Conservation (phyloP, 2,888 invertebrate genomes). For the Branchinecta sandiegonensis region DNA sequence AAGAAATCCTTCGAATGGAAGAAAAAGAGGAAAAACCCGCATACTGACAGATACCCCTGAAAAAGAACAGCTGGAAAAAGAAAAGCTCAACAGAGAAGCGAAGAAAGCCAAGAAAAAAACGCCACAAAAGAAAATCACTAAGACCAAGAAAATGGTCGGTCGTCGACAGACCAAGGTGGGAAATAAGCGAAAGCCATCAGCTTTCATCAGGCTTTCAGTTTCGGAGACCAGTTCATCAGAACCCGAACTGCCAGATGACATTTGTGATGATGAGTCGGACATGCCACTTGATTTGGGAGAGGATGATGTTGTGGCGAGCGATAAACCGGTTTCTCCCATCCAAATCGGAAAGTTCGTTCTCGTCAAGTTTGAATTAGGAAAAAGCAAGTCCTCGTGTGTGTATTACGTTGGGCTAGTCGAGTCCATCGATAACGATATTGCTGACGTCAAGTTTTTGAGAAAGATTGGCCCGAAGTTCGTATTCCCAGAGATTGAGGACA, state of each 20-base stretch:
- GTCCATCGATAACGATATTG: slow-evolving; percentile 9
- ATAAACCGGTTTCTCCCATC: not conserved
- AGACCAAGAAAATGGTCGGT: too few relatives aligned
- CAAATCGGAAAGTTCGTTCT: not conserved
- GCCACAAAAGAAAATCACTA: too few relatives aligned
- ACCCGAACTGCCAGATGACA: too few relatives aligned
- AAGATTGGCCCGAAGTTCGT: slow-evolving; percentile 14
- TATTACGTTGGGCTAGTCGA: slow-evolving; percentile 14
- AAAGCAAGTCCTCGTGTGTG: not conserved
- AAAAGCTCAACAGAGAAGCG: too few relatives aligned
- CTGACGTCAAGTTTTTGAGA: slow-evolving; percentile 14
- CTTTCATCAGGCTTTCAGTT: too few relatives aligned
- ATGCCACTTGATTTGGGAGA: slow-evolving; percentile 1
- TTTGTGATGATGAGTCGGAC: slow-evolving; percentile 14
- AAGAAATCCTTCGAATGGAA: slow-evolving; percentile 14
- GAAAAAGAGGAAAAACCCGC: slow-evolving; percentile 22
- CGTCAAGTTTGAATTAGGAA: too few relatives aligned
- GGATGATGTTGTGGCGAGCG: slow-evolving; percentile 14
- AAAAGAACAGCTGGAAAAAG: slow-evolving; percentile 20
- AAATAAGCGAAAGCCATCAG: too few relatives aligned
- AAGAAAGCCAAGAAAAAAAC: not conserved
- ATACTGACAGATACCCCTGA: slow-evolving; percentile 26
- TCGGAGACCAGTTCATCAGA: too few relatives aligned
- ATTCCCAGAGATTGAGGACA: too few relatives aligned
- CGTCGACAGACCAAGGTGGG: too few relatives aligned